Conservation (phyloP, 23 tunicate genomes). For the Ciona savignyi region DNA sequence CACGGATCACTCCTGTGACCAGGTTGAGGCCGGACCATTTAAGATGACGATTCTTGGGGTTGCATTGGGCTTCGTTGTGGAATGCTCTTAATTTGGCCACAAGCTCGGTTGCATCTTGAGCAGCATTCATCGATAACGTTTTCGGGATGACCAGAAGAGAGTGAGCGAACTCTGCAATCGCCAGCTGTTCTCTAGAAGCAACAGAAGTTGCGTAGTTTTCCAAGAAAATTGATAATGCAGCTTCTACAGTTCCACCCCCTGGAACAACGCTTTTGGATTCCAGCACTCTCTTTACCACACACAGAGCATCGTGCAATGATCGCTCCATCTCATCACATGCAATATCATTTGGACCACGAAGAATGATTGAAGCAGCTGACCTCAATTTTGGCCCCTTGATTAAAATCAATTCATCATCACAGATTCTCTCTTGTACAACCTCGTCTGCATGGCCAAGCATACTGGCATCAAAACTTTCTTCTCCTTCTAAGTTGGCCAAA, state of each 20-base stretch:
- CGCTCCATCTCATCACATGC: conserved; percentile 99
- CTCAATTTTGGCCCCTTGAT: conserved; percentile 82
- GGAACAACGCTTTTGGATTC: conserved; percentile 93
- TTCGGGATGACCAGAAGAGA: conserved; percentile 97
- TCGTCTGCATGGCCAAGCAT: conserved; percentile 92
- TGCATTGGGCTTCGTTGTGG: conserved; percentile 93
- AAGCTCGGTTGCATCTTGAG: too few relatives aligned
- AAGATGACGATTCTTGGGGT: conserved; percentile 45
- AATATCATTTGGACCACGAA: conserved; percentile 88
- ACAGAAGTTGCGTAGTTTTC: conserved; percentile 97
- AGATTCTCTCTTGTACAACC: conserved; percentile 83
- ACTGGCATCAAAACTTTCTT: too few relatives aligned
- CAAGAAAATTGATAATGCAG: conserved; percentile 92
- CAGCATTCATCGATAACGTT: conserved; percentile 96
- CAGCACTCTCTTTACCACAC: conserved; percentile 90
- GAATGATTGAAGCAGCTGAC: conserved; percentile 87
- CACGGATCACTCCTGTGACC: conserved; percentile 83
- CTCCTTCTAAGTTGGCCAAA: conserved; percentile 97
- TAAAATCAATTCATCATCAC: conserved; percentile 85
- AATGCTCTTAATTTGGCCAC: too few relatives aligned
- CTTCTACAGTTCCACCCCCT: conserved; percentile 99
- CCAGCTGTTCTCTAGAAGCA: conserved; percentile 96
- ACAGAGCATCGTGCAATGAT: conserved; percentile 89
- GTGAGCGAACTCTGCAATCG: conserved; percentile 94
- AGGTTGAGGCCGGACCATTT: conserved; percentile 87